phyloP scores from a whole-genome alignment of 2,888 invertebrate genomes.

The Andrena minutula region DNA sequence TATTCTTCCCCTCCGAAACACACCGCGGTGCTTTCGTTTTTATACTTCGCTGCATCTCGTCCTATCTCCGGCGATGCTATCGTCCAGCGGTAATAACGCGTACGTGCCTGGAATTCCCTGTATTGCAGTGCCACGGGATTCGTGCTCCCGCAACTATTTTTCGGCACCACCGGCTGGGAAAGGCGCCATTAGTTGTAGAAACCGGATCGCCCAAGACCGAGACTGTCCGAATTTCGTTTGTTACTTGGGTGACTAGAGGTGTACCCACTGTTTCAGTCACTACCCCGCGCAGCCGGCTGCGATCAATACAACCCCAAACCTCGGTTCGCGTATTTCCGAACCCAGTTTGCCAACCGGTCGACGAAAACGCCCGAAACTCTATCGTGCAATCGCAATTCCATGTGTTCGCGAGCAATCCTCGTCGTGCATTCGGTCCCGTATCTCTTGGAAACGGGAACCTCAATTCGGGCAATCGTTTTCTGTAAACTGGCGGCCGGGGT shows the following conservation, averaged over 20 bases:
- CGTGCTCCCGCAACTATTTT: neutral
- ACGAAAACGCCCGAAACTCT: conserved; percentile 71
- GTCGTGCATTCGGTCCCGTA: neutral
- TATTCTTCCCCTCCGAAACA: conserved; percentile 6
- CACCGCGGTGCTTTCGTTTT: conserved; percentile 9
- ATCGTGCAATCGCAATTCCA: conserved; percentile 50
- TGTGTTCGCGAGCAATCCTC: conserved; percentile 13
- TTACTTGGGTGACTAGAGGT: conserved; percentile 71
- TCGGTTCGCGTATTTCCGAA: conserved; percentile 80
- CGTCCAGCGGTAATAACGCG: conserved; percentile 13
- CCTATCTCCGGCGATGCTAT: conserved; percentile 6
- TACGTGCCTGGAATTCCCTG: neutral
- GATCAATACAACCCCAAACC: conserved; percentile 83
- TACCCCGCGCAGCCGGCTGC: conserved; percentile 76
- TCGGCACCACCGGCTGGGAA: neutral
- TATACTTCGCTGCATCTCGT: conserved; percentile 3
- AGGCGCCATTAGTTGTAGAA: neutral
- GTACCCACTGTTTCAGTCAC: conserved; percentile 80
- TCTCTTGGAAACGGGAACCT: neutral
- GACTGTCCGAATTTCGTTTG: conserved; percentile 66
- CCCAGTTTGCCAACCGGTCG: conserved; percentile 75
- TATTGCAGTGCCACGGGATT: neutral
- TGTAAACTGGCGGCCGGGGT: conserved; percentile 11
- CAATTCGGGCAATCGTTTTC: conserved; percentile 28
- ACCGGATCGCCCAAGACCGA: conserved; percentile 45